Conservation (phyloP, 2,888 invertebrate genomes). For the Eledona agricola region DNA sequence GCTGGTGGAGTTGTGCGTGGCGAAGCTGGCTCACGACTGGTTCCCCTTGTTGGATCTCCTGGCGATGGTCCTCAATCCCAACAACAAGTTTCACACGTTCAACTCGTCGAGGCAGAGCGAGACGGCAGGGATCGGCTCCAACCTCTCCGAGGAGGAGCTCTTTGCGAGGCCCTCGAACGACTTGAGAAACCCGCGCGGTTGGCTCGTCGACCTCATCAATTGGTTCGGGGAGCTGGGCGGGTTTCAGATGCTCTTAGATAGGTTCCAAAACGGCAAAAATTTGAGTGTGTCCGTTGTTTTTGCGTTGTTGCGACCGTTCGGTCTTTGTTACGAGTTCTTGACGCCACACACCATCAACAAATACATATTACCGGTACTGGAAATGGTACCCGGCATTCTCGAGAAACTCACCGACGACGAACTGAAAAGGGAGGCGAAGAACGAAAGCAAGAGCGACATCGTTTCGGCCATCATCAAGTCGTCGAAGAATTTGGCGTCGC, state of each 20-base stretch:
- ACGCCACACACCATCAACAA: slow-evolving; percentile 90
- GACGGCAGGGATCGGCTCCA: slow-evolving; percentile 69
- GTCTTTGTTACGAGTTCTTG: slow-evolving; percentile 89
- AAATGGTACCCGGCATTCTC: slow-evolving; percentile 88
- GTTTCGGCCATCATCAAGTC: slow-evolving; percentile 94
- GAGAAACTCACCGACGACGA: slow-evolving; percentile 95
- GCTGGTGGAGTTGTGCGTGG: slow-evolving; percentile 90
- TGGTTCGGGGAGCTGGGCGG: slow-evolving; percentile 90
- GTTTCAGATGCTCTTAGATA: slow-evolving; percentile 83
- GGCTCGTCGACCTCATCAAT: slow-evolving; percentile 96
- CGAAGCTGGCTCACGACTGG: slow-evolving; percentile 90
- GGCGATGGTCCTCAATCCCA: slow-evolving; percentile 93
- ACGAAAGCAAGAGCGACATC: slow-evolving; percentile 95
- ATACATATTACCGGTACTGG: slow-evolving; percentile 89
- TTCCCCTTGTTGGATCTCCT: slow-evolving; percentile 90
- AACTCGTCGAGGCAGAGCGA: slow-evolving; percentile 82
- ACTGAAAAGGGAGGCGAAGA: slow-evolving; percentile 93
- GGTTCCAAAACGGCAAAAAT: slow-evolving; percentile 80
- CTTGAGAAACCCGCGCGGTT: slow-evolving; percentile 87
- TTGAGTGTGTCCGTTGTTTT: slow-evolving; percentile 81
- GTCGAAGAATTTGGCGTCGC: slow-evolving; percentile 86
- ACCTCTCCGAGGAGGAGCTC: slow-evolving; percentile 74
- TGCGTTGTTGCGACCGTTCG: slow-evolving; percentile 88
- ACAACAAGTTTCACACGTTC: slow-evolving; percentile 93
- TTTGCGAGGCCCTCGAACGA: slow-evolving; percentile 79